A percentile compares a stretch with the other conserved stretches of the same genome.
Evolutionary conservation across 2,797 vertebrate species (phyloP).

Genomic region (Sparus aurata): DNA sequence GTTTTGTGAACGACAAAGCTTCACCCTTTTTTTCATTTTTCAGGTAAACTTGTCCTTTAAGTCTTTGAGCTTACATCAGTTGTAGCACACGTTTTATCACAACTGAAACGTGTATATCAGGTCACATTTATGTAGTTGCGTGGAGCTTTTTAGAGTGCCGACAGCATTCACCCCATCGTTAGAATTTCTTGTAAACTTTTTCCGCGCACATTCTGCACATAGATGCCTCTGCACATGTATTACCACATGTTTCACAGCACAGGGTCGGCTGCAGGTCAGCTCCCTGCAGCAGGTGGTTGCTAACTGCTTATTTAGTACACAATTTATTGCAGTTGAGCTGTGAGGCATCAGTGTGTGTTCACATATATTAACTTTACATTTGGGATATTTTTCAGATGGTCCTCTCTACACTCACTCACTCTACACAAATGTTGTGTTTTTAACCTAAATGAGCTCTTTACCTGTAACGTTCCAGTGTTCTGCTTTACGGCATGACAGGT

Average conservation of each 20-base stretch:
- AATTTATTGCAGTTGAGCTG: neutral
- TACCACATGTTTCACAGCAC: constrained; percentile 16
- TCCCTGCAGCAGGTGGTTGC: constrained; percentile 22
- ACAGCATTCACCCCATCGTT: neutral
- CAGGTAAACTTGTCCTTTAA: no score
- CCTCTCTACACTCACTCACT: constrained; percentile 17
- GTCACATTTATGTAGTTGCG: neutral
- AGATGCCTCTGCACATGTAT: constrained; percentile 5
- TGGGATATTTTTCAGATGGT: constrained; percentile 14
- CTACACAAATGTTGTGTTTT: constrained; percentile 11
- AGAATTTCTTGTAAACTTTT: neutral
- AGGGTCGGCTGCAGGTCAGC: constrained; percentile 24
- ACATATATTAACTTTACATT: constrained; percentile 30
- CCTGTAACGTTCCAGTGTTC: constrained; percentile 21
- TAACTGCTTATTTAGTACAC: neutral
- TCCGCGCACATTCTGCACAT: constrained; percentile 2
- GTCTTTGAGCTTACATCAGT: no score
- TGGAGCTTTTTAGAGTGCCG: neutral
- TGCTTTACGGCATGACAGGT: constrained; percentile 23
- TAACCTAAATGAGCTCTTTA: constrained; percentile 13
- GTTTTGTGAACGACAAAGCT: no score
- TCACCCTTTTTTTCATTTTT: no score
- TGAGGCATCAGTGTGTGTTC: constrained; percentile 7
- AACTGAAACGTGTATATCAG: neutral
- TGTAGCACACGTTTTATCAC: neutral